Conservation (phyloP, 2,888 invertebrate species). For the Mimas tiliae region DNA sequence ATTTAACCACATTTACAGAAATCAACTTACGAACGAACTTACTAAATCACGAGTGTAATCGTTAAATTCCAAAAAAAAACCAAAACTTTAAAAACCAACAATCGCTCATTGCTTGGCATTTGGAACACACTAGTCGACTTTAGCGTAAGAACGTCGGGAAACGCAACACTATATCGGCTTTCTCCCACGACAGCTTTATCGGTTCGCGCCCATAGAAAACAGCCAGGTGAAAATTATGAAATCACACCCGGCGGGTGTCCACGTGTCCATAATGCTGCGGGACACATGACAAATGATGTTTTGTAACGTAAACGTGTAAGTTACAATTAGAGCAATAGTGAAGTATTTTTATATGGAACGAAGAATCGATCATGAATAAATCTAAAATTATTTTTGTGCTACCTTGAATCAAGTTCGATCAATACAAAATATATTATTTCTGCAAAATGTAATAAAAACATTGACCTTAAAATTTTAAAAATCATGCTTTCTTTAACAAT, state of each 20-base stretch:
- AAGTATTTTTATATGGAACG: no score
- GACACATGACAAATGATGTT: constrained; percentile 17
- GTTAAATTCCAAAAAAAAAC: no score
- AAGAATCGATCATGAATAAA: no score
- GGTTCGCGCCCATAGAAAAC: constrained; percentile 68
- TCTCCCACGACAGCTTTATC: constrained; percentile 71
- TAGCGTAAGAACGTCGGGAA: constrained; percentile 70
- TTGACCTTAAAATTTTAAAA: no score
- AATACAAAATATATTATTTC: no score
- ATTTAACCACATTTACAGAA: no score
- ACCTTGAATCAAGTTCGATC: no score
- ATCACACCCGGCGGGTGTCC: constrained; percentile 50
- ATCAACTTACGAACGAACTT: no score
- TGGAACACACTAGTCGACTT: constrained; percentile 37
- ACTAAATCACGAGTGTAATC: no score
- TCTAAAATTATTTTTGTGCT: no score
- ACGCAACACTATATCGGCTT: constrained; percentile 73
- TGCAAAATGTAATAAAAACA: no score
- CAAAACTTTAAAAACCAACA: not conserved
- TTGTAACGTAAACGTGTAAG: not conserved
- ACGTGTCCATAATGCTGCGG: constrained; percentile 28
- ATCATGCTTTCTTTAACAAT: not conserved
- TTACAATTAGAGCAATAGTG: not conserved
- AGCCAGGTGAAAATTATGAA: constrained; percentile 73
- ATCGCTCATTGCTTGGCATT: constrained; percentile 44